These are phyloP conservation scores for Thyatira batis DNA, from an alignment of 2,888 invertebrate genomes.

Conservation along the genomic window DNA sequence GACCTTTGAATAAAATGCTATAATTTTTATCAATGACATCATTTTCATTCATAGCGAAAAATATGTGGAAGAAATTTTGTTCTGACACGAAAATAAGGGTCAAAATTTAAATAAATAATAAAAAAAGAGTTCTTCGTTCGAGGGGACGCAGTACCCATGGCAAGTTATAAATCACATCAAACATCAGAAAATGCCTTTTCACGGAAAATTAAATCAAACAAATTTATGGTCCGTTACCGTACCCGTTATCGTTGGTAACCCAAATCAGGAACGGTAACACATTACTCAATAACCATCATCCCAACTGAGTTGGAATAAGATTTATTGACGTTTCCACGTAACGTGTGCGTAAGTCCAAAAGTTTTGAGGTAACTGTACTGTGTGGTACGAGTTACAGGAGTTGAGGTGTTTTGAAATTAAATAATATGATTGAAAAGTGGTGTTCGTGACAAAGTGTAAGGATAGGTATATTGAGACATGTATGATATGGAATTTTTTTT, in stretches of 20 bases:
- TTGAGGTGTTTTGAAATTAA: no score
- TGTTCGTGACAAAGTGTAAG: no score
- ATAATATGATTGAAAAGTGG: no score
- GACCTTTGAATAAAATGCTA: no score
- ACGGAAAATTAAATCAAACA: constrained; percentile 29
- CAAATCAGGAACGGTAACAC: constrained; percentile 40
- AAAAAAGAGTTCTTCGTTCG: no score
- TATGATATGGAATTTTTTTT: no score
- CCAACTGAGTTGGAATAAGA: constrained; percentile 42
- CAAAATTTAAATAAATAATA: not conserved
- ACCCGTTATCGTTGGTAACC: constrained; percentile 23
- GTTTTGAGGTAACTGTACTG: constrained; percentile 41
- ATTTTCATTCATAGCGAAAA: no score
- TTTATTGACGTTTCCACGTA: constrained; percentile 52
- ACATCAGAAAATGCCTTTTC: constrained; percentile 10
- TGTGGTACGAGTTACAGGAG: constrained; percentile 15
- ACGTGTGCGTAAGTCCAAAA: constrained; percentile 48
- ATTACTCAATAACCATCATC: constrained; percentile 56
- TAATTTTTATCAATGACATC: no score
- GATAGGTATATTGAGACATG: no score
- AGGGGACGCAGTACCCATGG: no score
- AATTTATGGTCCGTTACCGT: constrained; percentile 31
- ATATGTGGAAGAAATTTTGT: no score
- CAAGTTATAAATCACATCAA: not conserved
- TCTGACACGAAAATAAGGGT: not conserved